Conservation (phyloP, 2,113 vertebrate species). For the Sula dactylatra region DNA sequence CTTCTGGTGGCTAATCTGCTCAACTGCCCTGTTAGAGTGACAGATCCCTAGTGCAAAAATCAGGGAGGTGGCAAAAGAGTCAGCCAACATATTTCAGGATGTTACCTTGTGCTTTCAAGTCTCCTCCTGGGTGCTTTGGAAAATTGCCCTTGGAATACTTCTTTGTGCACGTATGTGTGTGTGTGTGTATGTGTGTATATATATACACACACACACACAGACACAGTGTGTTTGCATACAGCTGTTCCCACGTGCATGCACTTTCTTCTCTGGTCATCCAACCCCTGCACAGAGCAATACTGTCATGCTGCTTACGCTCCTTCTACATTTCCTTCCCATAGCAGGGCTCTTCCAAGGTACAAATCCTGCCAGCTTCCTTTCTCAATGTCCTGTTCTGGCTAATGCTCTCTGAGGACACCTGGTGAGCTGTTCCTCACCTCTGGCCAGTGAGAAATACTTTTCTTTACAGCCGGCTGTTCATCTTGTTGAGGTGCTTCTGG, state of each 20-base stretch:
- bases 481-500: background rate
- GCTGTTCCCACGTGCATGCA: background rate
- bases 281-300: background rate
- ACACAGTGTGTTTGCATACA: background rate
- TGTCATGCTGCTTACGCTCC: background rate
- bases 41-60: background rate
- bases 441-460: background rate
- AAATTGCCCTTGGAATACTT: background rate
- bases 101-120: background rate
- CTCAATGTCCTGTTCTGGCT: background rate
- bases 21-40: background rate
- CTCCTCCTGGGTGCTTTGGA: background rate
- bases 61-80: background rate
- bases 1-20: background rate
- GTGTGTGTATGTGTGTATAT: background rate
- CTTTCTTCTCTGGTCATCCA: background rate
- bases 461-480: background rate
- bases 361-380: background rate
- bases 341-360: background rate
- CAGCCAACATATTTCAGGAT: background rate
- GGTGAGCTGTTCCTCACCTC: background rate
- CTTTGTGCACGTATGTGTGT: too few species aligned
- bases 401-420: background rate
- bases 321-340: background rate
- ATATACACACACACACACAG: background rate